phyloP scores from a whole-genome alignment of 2,888 invertebrate species.

The Thecophora atra region DNA sequence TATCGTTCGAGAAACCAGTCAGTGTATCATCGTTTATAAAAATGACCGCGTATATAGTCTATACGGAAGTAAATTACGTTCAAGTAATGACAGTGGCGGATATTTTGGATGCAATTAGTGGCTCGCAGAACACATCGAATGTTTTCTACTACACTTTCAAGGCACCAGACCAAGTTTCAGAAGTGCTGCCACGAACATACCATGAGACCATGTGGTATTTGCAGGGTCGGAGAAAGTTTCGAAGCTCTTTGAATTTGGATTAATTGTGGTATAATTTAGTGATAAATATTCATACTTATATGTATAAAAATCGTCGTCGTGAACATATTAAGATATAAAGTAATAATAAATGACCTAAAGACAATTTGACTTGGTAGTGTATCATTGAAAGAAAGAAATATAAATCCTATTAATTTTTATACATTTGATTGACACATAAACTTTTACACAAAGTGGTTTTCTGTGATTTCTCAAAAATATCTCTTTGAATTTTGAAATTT shows the following conservation, averaged over 20 bases:
- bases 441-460: too few species aligned
- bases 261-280: not conserved
- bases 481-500: too few species aligned
- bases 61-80: constrained; percentile 68
- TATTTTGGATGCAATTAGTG: constrained; percentile 68
- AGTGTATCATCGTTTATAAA: constrained; percentile 77
- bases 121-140: constrained; percentile 73
- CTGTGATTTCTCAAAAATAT: too few species aligned
- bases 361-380: too few species aligned
- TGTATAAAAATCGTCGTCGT: too few species aligned
- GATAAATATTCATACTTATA: too few species aligned
- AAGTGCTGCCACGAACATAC: constrained; percentile 74
- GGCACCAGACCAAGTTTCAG: constrained; percentile 66
- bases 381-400: too few species aligned
- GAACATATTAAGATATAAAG: too few species aligned
- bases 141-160: constrained; percentile 78
- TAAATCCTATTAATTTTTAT: too few species aligned
- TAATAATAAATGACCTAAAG: too few species aligned
- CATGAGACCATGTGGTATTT: constrained; percentile 74
- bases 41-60: constrained; percentile 74
- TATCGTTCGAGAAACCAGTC: constrained; percentile 76
- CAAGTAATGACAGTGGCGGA: constrained; percentile 77
- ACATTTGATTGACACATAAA: too few species aligned
- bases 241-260: constrained; percentile 54
- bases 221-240: constrained; percentile 70